These are phyloP conservation scores for Pantherophis vulpinus DNA, from an alignment of 2,797 vertebrate species.

Conservation along the genomic window DNA sequence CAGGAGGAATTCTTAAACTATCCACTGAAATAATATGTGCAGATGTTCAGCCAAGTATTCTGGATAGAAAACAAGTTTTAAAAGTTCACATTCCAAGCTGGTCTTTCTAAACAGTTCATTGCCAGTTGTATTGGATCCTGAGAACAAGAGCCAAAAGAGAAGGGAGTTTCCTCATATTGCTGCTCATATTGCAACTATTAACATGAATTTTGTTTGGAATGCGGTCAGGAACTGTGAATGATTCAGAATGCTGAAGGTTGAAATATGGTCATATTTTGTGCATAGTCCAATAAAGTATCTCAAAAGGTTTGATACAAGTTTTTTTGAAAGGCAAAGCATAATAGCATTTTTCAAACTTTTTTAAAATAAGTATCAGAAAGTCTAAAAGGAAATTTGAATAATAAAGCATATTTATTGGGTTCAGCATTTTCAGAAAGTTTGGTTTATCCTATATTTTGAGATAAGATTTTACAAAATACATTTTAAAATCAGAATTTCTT, in stretches of 20 bases:
- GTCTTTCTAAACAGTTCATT: constrained; percentile 39
- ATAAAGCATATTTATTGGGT: not conserved
- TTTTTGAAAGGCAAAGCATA: not conserved
- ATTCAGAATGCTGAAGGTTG: constrained; percentile 34
- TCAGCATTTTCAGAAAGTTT: not conserved
- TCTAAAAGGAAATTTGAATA: not conserved
- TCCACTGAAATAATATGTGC: constrained; percentile 33
- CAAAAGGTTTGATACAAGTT: constrained; percentile 26
- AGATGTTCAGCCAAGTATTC: constrained; percentile 56
- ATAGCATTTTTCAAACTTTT: not conserved
- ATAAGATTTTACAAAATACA: not conserved
- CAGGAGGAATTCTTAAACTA: constrained; percentile 2
- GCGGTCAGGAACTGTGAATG: constrained; percentile 46
- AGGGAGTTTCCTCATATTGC: constrained; percentile 33
- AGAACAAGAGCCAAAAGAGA: constrained; percentile 42
- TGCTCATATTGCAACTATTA: constrained; percentile 32
- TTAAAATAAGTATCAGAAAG: not conserved
- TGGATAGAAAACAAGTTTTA: constrained; percentile 50
- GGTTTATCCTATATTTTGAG: not conserved
- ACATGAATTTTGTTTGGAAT: constrained; percentile 26
- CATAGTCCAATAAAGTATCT: constrained; percentile 21
- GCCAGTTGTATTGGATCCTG: constrained; percentile 49
- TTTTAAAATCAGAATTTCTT: not conserved
- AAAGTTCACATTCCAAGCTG: constrained; percentile 25
- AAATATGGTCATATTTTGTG: constrained; percentile 24